Conservation (phyloP, 2,797 vertebrate genomes). For the Sebastes glaucus region DNA sequence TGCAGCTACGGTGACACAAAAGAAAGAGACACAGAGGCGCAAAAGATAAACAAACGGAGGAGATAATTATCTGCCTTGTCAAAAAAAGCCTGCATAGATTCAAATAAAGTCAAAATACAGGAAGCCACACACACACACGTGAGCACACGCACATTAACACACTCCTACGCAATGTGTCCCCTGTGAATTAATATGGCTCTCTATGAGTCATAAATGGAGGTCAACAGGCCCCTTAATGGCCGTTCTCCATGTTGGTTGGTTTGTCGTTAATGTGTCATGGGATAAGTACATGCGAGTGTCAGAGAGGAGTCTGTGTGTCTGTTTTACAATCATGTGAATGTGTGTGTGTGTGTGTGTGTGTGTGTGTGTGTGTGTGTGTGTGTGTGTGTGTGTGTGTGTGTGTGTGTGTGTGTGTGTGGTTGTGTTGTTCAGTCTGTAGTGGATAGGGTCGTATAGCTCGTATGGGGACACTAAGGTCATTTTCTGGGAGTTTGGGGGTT, state of each 20-base stretch:
- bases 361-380: neutral
- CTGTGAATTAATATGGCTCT: conserved; percentile 54
- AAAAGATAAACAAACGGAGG: neutral
- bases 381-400: neutral
- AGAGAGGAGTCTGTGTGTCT: conserved; percentile 21
- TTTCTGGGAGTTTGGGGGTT: no score
- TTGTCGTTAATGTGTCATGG: conserved; percentile 60
- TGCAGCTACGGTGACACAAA: conserved; percentile 5
- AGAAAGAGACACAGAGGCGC: conserved; percentile 20
- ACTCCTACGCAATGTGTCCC: conserved; percentile 45
- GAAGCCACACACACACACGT: conserved; percentile 4
- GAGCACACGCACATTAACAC: conserved; percentile 20
- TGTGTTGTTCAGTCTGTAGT: neutral
- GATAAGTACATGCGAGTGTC: conserved; percentile 30
- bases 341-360: neutral
- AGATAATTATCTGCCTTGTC: conserved; percentile 39
- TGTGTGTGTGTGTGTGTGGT: neutral
- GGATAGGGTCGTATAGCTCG: neutral
- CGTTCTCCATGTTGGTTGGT: conserved; percentile 55
- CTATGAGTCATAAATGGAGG: conserved; percentile 68
- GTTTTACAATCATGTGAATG: neutral
- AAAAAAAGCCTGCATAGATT: conserved; percentile 21
- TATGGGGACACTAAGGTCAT: neutral
- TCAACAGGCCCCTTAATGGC: conserved; percentile 65
- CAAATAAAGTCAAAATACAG: conserved; percentile 30